phyloP scores from a whole-genome alignment of 2,797 vertebrate species.

The Alosa sapidissima region DNA sequence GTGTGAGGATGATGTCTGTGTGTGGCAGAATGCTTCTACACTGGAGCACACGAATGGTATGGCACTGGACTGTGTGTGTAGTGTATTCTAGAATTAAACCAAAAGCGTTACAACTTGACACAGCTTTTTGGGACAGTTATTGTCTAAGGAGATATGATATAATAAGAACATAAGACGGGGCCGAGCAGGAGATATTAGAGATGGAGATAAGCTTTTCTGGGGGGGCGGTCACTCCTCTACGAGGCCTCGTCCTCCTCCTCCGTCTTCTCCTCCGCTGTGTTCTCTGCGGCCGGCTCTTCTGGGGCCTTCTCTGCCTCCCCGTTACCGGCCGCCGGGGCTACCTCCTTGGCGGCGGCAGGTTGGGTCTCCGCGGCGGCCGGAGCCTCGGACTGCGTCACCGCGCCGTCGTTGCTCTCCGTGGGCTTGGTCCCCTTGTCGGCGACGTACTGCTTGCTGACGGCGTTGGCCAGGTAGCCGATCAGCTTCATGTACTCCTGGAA shows the following conservation, averaged over 20 bases:
- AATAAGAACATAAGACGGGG: neutral
- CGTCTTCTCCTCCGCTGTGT: constrained; percentile 61
- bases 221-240: constrained; percentile 58
- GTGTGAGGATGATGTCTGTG: neutral
- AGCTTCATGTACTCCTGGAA: constrained; percentile 79
- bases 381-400: constrained; percentile 48
- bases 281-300: constrained; percentile 53
- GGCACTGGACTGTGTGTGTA: constrained; percentile 2
- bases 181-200: neutral
- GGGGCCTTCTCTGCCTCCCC: constrained; percentile 30
- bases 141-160: neutral
- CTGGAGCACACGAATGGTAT: neutral
- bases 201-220: constrained; percentile 47
- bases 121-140: neutral
- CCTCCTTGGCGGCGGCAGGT: constrained; percentile 4
- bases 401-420: constrained; percentile 44
- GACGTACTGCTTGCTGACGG: constrained; percentile 64
- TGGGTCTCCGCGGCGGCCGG: constrained; percentile 37
- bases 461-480: constrained; percentile 70
- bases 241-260: constrained; percentile 65
- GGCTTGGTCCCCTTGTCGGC: constrained; percentile 46
- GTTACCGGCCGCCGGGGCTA: constrained; percentile 37
- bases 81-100: neutral
- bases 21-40: neutral
- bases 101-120: neutral